Conservation (phyloP, 2,113 vertebrate species). For the Zosterops pallidus region DNA sequence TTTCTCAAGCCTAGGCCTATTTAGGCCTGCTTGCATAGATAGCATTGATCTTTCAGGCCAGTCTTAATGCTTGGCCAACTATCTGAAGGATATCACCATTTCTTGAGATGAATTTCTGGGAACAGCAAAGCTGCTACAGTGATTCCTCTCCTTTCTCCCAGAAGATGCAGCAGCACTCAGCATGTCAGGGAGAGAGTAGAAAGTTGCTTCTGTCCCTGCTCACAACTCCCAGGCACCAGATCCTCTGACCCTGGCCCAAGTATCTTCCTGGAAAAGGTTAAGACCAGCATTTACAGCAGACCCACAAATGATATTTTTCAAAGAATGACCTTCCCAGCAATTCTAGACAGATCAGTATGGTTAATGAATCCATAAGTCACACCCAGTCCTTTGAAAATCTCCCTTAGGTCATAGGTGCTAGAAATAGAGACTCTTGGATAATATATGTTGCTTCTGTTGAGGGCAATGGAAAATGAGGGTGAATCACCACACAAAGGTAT, state of each 20-base stretch:
- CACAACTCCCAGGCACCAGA: neutral
- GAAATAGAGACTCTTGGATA: constrained; percentile 78
- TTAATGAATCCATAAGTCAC: constrained; percentile 75
- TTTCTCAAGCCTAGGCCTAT: constrained; percentile 9
- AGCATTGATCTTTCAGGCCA: neutral
- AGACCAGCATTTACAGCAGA: neutral
- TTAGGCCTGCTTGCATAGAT: neutral
- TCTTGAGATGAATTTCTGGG: neutral
- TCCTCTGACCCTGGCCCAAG: neutral
- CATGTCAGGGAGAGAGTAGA: neutral
- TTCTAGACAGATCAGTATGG: constrained; percentile 71
- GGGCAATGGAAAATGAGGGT: neutral
- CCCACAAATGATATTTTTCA: neutral
- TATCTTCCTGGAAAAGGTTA: neutral
- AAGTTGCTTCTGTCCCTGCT: neutral
- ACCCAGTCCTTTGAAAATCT: constrained; percentile 71
- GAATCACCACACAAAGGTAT: neutral
- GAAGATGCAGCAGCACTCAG: neutral
- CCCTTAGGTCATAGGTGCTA: constrained; percentile 65
- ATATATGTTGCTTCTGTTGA: neutral
- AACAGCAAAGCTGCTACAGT: neutral
- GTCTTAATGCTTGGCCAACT: neutral
- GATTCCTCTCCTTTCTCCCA: neutral
- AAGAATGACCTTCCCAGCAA: constrained; percentile 72
- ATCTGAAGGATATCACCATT: neutral